Conservation (phyloP, 2,888 invertebrate species). For the Ophion costatus region DNA sequence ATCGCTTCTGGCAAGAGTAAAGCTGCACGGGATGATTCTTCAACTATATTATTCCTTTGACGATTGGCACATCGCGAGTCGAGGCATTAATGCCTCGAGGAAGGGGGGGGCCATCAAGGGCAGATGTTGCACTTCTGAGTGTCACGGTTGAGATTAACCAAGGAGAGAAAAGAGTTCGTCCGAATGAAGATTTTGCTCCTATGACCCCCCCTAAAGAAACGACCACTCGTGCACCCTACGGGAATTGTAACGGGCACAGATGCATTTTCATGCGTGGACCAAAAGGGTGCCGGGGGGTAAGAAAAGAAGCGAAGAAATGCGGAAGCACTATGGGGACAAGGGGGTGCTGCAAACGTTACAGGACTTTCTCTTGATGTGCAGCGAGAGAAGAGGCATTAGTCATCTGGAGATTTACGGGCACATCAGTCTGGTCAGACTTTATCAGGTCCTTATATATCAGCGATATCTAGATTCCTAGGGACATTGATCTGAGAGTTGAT, state of each 20-base stretch:
- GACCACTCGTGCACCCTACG: constrained; percentile 10
- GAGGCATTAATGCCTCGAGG: constrained; percentile 17
- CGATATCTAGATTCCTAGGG: not conserved
- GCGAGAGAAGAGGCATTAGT: no score
- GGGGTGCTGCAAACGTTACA: not conserved
- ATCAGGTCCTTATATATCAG: no score
- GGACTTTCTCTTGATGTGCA: no score
- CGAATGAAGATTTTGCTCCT: constrained; percentile 39
- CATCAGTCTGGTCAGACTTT: no score
- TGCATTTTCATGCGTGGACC: constrained; percentile 21
- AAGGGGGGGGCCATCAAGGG: constrained; percentile 53
- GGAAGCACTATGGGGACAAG: constrained; percentile 36
- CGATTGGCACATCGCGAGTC: constrained; percentile 40
- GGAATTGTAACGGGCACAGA: constrained; percentile 29
- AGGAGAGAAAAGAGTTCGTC: constrained; percentile 14
- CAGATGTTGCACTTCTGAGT: constrained; percentile 74
- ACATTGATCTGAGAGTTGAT: no score
- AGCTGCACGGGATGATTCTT: constrained; percentile 57
- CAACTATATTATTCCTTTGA: constrained; percentile 12
- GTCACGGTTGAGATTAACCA: constrained; percentile 59
- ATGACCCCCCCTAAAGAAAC: constrained; percentile 32
- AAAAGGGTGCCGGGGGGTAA: constrained; percentile 39
- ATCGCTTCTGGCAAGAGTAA: constrained; percentile 48
- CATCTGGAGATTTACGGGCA: no score
- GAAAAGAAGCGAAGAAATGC: constrained; percentile 11